phyloP scores from a whole-genome alignment of 2,113 vertebrate genomes.

The Ellobius talpinus region DNA sequence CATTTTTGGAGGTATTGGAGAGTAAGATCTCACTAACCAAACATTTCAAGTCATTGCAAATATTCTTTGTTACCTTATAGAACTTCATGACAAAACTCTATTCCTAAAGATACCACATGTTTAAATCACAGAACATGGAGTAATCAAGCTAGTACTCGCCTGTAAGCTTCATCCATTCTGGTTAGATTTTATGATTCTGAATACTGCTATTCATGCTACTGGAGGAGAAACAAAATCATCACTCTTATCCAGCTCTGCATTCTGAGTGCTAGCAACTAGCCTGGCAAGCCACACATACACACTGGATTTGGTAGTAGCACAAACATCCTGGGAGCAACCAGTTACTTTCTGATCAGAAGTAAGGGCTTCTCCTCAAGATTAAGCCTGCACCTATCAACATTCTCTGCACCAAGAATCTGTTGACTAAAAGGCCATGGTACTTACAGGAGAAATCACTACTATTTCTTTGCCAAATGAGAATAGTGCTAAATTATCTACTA shows the following conservation, averaged over 20 bases:
- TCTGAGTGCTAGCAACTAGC: not conserved
- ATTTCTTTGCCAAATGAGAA: not conserved
- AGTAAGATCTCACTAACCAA: not conserved
- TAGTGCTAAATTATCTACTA: not conserved
- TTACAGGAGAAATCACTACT: not conserved
- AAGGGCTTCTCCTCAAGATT: not conserved
- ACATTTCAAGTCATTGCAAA: too few relatives aligned
- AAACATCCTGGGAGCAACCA: not conserved
- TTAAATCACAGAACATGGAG: not conserved
- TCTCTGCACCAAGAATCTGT: not conserved
- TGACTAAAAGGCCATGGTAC: not conserved
- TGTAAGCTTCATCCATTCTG: not conserved
- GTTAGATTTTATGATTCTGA: not conserved
- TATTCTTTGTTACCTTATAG: not conserved
- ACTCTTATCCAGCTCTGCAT: not conserved
- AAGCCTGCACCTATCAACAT: not conserved
- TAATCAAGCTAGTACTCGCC: not conserved
- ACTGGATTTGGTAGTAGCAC: not conserved
- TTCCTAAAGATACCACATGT: not conserved
- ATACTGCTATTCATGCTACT: not conserved
- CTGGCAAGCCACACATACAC: not conserved
- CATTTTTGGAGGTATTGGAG: too few relatives aligned
- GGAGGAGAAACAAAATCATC: not conserved
- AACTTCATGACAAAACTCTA: not conserved
- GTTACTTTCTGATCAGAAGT: not conserved